Conservation (phyloP, 2,888 invertebrate species). For the Salpingus planirostris region DNA sequence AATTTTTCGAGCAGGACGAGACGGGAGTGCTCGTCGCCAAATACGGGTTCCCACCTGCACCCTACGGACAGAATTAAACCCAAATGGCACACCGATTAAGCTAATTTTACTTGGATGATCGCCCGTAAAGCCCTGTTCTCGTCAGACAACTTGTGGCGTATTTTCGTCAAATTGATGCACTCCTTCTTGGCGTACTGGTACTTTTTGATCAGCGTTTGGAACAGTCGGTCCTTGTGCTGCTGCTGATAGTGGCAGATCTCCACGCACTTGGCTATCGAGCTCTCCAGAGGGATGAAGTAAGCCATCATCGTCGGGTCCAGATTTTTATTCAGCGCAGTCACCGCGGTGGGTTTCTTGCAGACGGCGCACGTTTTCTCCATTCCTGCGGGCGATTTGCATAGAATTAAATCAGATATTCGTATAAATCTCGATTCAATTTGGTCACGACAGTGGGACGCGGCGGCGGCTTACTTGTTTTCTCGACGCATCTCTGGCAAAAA, state of each 20-base stretch:
- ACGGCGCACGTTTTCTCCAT: conserved; percentile 24
- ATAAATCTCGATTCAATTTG: not conserved
- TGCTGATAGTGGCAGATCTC: conserved; percentile 33
- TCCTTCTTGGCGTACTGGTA: conserved; percentile 31
- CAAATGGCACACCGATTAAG: too few species aligned
- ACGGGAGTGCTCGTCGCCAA: conserved; percentile 18
- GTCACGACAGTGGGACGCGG: conserved; percentile 1
- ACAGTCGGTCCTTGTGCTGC: conserved; percentile 21
- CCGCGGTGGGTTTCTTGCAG: conserved; percentile 25
- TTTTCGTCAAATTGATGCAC: too few species aligned
- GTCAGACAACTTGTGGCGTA: too few species aligned
- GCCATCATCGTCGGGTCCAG: conserved; percentile 26
- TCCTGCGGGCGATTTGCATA: conserved; percentile 15
- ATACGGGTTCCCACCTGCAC: conserved; percentile 9
- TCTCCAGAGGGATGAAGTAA: conserved; percentile 29
- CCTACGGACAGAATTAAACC: too few species aligned
- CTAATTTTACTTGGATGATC: too few species aligned
- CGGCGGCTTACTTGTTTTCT: conserved; percentile 26
- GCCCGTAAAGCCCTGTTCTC: too few species aligned
- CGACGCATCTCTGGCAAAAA: conserved; percentile 31
- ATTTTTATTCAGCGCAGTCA: conserved; percentile 25
- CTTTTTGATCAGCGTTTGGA: conserved; percentile 24
- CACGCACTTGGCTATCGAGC: conserved; percentile 22
- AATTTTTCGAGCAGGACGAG: conserved; percentile 2
- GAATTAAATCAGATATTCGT: too few species aligned